Evolutionary conservation across 2,797 vertebrate species (phyloP).

Genomic region (Kryptopterus vitreolus): DNA sequence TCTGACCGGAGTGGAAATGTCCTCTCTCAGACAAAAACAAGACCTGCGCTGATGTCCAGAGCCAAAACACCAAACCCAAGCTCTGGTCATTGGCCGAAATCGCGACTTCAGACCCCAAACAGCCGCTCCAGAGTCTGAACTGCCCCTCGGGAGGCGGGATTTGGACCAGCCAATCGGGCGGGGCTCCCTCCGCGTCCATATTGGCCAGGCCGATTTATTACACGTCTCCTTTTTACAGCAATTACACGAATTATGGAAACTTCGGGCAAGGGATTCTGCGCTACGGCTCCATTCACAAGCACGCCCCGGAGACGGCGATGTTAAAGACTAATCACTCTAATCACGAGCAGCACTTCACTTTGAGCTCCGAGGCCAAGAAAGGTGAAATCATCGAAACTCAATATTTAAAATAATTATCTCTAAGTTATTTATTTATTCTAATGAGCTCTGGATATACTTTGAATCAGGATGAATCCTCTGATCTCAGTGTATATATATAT

Average conservation of each 20-base stretch:
- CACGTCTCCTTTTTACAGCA: slow-evolving; percentile 96
- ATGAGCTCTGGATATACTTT: background rate
- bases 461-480: background rate
- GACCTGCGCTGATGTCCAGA: slow-evolving; percentile 75
- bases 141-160: slow-evolving; percentile 75
- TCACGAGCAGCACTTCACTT: slow-evolving; percentile 85
- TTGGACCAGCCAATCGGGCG: slow-evolving; percentile 76
- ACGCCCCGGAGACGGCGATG: slow-evolving; percentile 84
- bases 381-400: slow-evolving; percentile 59
- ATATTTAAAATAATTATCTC: background rate
- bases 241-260: slow-evolving; percentile 97
- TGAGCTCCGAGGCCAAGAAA: slow-evolving; percentile 91
- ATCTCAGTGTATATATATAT: too few species aligned
- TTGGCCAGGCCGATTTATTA: slow-evolving; percentile 97
- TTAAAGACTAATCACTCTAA: slow-evolving; percentile 83
- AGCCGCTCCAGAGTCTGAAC: slow-evolving; percentile 72
- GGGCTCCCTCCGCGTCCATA: slow-evolving; percentile 83
- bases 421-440: background rate
- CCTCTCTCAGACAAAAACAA: slow-evolving; percentile 74
- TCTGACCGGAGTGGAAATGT: slow-evolving; percentile 85
- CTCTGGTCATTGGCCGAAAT: slow-evolving; percentile 98
- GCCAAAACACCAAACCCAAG: slow-evolving; percentile 86
- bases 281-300: slow-evolving; percentile 87
- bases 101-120: slow-evolving; percentile 96
- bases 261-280: slow-evolving; percentile 95